These are phyloP conservation scores for Phytoseiulus persimilis DNA, from an alignment of 2,888 invertebrate species.

Conservation along the genomic window DNA sequence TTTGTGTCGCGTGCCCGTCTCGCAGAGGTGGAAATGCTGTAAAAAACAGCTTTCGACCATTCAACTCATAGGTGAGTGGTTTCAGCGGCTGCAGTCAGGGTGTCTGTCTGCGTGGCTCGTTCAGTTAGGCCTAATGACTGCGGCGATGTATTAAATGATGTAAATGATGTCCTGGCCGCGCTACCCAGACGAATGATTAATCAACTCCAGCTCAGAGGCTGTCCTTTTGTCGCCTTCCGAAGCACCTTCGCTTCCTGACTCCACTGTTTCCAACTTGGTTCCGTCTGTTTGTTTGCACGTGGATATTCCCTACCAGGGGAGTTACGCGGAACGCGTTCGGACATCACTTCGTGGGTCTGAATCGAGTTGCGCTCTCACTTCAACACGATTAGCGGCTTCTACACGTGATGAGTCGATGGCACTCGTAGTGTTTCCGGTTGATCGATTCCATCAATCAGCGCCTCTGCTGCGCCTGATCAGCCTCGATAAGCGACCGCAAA, in stretches of 20 bases:
- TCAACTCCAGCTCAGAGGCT: neutral
- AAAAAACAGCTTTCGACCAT: conserved; percentile 5
- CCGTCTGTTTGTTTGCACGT: neutral
- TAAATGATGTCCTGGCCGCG: neutral
- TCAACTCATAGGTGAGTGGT: neutral
- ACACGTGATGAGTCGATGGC: neutral
- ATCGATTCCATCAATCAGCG: neutral
- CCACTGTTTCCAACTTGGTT: neutral
- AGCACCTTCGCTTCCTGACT: neutral
- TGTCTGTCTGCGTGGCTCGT: neutral
- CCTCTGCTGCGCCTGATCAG: neutral
- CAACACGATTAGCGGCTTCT: neutral
- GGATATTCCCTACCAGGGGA: neutral
- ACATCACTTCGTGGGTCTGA: neutral
- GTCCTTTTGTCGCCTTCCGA: neutral
- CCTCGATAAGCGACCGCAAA: neutral
- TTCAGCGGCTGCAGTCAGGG: neutral
- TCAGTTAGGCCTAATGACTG: neutral
- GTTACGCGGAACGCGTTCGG: neutral
- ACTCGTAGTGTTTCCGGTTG: neutral
- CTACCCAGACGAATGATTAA: neutral
- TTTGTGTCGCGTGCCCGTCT: neutral
- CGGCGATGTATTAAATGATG: conserved; percentile 5
- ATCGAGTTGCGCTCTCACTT: neutral
- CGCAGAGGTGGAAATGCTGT: neutral